Evolutionary conservation across 2,888 invertebrate species (phyloP).

Genomic region (Pterostichus madidus): DNA sequence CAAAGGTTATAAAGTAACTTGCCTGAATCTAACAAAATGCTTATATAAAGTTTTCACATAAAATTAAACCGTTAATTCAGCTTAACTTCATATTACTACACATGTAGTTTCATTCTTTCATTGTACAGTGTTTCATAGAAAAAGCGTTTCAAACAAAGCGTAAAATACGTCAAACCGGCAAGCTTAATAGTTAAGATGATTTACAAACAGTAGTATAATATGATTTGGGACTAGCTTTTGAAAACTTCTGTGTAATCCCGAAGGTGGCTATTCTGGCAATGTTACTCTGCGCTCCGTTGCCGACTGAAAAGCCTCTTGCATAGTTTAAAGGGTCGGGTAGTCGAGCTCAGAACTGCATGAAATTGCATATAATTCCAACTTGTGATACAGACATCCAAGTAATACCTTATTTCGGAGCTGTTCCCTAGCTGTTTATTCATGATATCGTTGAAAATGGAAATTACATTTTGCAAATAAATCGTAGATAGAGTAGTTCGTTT

Average conservation of each 20-base stretch:
- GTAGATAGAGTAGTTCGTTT: not conserved
- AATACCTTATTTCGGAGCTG: not conserved
- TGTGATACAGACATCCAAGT: not conserved
- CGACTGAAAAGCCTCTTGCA: not conserved
- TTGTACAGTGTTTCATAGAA: too few species aligned
- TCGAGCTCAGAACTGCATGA: not conserved
- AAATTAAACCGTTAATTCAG: too few species aligned
- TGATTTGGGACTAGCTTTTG: slow-evolving; percentile 3
- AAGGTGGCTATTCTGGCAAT: not conserved
- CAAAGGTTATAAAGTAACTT: too few species aligned
- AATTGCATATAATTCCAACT: slow-evolving; percentile 7
- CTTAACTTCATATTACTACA: not conserved
- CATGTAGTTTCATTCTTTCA: too few species aligned
- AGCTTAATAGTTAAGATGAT: not conserved
- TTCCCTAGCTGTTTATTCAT: not conserved
- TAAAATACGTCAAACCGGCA: not conserved
- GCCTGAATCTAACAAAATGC: too few species aligned
- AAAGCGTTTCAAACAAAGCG: too few species aligned
- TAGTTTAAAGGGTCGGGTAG: not conserved
- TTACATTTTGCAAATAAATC: slow-evolving; percentile 22
- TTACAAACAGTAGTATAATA: not conserved
- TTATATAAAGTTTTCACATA: too few species aligned
- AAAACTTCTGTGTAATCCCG: not conserved
- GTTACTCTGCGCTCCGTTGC: not conserved
- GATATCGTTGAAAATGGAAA: slow-evolving; percentile 30